Evolutionary conservation across 1,140 invertebrate genomes (phyloP).

Genomic region (Drosophila sucinea): DNA sequence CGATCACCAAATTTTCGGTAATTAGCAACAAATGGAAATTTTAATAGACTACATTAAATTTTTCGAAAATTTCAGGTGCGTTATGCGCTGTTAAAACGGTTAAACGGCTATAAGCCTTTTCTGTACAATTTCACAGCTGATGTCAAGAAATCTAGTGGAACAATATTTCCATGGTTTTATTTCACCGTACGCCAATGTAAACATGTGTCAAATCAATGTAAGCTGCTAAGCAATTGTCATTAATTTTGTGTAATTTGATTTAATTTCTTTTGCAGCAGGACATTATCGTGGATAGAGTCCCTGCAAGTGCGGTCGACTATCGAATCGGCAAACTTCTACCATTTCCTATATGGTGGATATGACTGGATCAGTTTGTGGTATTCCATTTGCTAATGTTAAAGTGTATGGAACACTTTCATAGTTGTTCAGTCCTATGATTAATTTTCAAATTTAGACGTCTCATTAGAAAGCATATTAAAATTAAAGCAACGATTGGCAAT

Average conservation of each 20-base stretch:
- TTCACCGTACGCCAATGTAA: background rate
- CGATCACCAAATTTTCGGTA: background rate
- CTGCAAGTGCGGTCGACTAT: background rate
- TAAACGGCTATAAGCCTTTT: slow-evolving; percentile 6
- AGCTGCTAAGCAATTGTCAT: background rate
- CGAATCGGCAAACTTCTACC: background rate
- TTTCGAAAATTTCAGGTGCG: background rate
- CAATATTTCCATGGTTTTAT: background rate
- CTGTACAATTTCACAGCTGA: slow-evolving; percentile 2
- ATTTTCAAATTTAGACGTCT: too few species aligned
- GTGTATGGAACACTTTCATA: too few species aligned
- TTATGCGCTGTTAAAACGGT: background rate
- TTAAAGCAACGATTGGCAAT: too few species aligned
- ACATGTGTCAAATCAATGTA: background rate
- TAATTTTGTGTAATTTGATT: background rate
- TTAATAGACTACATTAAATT: too few species aligned
- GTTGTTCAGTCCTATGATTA: too few species aligned
- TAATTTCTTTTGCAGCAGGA: background rate
- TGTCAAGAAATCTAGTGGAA: background rate
- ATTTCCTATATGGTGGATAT: background rate
- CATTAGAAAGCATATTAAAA: too few species aligned
- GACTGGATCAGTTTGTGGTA: background rate
- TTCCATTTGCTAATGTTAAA: too few species aligned
- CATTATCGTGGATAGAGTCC: background rate
- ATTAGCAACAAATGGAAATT: background rate